Percentiles rank a stretch among this genome's conserved stretches.
Conservation (phyloP, 2,888 invertebrate genomes). For the Tupiocoris notatus region DNA sequence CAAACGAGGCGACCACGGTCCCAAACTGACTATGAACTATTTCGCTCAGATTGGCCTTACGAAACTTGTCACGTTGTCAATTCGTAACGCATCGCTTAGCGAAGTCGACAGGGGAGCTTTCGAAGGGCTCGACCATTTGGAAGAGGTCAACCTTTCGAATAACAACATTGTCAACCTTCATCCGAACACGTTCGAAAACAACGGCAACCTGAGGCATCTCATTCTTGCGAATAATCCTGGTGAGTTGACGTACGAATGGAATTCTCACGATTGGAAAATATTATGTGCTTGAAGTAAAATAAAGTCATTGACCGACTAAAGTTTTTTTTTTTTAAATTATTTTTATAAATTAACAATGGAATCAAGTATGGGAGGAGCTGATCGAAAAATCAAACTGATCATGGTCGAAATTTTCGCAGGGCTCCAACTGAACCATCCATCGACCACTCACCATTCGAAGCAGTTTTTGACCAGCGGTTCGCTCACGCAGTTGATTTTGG, state of each 20-base stretch:
- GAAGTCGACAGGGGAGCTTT: constrained; percentile 43
- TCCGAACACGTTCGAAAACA: constrained; percentile 68
- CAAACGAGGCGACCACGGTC: constrained; percentile 29
- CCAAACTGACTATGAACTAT: constrained; percentile 59
- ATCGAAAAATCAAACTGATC: no score
- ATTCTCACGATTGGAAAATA: no score
- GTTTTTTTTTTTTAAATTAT: no score
- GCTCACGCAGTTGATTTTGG: constrained; percentile 70
- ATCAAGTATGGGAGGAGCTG: no score
- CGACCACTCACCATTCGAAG: not conserved
- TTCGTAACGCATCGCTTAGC: constrained; percentile 62
- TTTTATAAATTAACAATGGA: no score
- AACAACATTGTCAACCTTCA: constrained; percentile 41
- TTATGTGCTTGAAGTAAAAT: not conserved
- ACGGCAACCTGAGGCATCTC: constrained; percentile 64
- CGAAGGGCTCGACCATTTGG: constrained; percentile 38
- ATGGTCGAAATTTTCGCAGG: no score
- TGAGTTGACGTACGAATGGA: no score
- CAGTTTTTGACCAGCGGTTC: constrained; percentile 61
- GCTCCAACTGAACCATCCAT: constrained; percentile 29
- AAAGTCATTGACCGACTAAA: not conserved
- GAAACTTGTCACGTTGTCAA: constrained; percentile 66
- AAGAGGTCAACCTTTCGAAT: constrained; percentile 43
- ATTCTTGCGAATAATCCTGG: constrained; percentile 66
- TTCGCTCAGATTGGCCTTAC: constrained; percentile 65